Evolutionary conservation across 2,797 vertebrate genomes (phyloP).

Genomic region (Gymnoscopelus braueri): DNA sequence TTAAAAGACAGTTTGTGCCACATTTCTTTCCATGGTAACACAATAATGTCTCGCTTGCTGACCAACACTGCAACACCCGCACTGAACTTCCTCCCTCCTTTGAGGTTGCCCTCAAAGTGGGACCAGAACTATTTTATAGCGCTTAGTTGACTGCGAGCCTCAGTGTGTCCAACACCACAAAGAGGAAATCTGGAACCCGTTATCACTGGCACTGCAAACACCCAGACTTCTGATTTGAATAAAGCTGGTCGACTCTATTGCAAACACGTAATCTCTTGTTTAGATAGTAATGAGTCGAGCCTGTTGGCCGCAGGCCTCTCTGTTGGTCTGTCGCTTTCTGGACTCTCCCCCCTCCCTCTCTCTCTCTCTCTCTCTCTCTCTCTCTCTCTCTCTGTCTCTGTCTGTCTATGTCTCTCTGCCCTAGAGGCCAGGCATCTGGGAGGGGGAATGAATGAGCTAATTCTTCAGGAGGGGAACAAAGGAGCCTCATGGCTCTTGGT

Average conservation of each 20-base stretch:
- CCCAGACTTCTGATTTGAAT: slow-evolving; percentile 78
- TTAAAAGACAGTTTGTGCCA: slow-evolving; percentile 84
- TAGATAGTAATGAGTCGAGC: slow-evolving; percentile 88
- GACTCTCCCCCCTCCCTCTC: background rate
- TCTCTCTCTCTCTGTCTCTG: slow-evolving; percentile 44
- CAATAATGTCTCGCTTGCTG: slow-evolving; percentile 88
- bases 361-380: background rate
- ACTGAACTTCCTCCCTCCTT: slow-evolving; percentile 83
- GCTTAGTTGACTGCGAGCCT: slow-evolving; percentile 86
- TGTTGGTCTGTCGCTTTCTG: slow-evolving; percentile 4
- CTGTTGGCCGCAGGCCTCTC: slow-evolving; percentile 75
- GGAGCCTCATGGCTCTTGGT: slow-evolving; percentile 75
- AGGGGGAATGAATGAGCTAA: slow-evolving; percentile 88
- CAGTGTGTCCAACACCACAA: slow-evolving; percentile 86
- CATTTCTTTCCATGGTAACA: slow-evolving; percentile 85
- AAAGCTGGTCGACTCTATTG: slow-evolving; percentile 89
- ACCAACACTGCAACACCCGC: slow-evolving; percentile 88
- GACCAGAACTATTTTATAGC: slow-evolving; percentile 79
- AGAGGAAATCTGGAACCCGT: slow-evolving; percentile 68
- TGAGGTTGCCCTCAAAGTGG: slow-evolving; percentile 87
- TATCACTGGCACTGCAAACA: slow-evolving; percentile 31
- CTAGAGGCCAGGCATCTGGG: slow-evolving; percentile 87
- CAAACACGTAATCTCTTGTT: slow-evolving; percentile 89
- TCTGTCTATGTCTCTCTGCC: slow-evolving; percentile 87
- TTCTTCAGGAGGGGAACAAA: slow-evolving; percentile 89